Conservation (phyloP, 1,140 invertebrate species). For the Drosophila hydei region DNA sequence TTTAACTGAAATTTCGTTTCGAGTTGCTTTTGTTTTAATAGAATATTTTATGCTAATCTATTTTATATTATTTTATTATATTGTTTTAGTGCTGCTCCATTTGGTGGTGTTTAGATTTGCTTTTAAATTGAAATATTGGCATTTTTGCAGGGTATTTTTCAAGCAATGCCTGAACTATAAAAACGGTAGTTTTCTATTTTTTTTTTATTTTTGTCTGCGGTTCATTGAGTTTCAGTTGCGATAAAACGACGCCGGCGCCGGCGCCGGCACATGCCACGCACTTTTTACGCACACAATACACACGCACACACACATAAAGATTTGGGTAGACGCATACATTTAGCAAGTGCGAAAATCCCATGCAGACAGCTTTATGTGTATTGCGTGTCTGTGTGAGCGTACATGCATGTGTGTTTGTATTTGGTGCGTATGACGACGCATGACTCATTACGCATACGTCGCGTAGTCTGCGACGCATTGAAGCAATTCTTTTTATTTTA, state of each 20-base stretch:
- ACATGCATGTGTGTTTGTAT: constrained; percentile 12
- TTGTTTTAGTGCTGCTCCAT: neutral
- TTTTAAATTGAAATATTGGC: too few relatives aligned
- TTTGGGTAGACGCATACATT: constrained; percentile 29
- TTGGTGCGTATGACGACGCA: constrained; percentile 48
- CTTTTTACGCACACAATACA: constrained; percentile 46
- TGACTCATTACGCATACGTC: constrained; percentile 68
- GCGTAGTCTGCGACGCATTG: constrained; percentile 55
- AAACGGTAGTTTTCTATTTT: constrained; percentile 7
- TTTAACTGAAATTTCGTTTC: neutral
- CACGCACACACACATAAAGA: neutral
- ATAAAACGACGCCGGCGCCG: constrained; percentile 51
- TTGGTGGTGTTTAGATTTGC: too few relatives aligned
- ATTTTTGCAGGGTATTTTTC: constrained; percentile 16
- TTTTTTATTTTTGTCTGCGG: constrained; percentile 43
- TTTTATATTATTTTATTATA: neutral
- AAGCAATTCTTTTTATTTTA: neutral
- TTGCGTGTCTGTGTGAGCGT: constrained; percentile 17
- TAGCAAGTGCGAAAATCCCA: constrained; percentile 48
- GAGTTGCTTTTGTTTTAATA: neutral
- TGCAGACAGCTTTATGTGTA: constrained; percentile 53
- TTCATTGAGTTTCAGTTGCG: constrained; percentile 66
- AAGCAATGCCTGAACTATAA: neutral
- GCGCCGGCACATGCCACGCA: constrained; percentile 49
- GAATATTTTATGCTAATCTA: neutral